A percentile compares a stretch with the other conserved stretches of the same genome.
Conservation (phyloP, 2,888 invertebrate species). For the Allygus modestus region DNA sequence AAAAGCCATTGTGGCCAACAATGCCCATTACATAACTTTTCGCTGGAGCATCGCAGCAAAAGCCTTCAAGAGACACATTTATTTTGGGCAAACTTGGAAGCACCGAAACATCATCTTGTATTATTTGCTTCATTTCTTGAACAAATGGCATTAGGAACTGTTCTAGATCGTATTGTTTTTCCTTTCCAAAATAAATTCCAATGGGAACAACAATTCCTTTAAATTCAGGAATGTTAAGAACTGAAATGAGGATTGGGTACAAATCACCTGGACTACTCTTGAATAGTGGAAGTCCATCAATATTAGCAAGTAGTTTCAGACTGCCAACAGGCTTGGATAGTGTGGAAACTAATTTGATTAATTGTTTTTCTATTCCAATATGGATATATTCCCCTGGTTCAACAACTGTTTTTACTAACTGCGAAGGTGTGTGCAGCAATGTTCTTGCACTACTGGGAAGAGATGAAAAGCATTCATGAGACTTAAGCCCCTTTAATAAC, state of each 20-base stretch:
- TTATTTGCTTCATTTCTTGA: background rate
- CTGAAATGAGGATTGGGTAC: background rate
- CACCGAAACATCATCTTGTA: background rate
- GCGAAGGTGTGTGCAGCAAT: background rate
- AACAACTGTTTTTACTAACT: background rate
- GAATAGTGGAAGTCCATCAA: constrained; percentile 35
- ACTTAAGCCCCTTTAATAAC: background rate
- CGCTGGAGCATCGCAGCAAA: constrained; percentile 66
- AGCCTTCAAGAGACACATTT: constrained; percentile 22
- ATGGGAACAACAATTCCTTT: background rate
- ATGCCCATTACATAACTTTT: constrained; percentile 63
- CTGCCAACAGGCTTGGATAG: background rate
- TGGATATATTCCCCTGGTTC: background rate
- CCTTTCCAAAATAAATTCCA: background rate
- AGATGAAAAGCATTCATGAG: background rate
- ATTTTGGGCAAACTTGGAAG: background rate
- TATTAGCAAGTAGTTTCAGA: background rate
- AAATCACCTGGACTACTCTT: constrained; percentile 7
- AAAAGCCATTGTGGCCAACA: constrained; percentile 64
- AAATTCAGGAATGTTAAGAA: background rate
- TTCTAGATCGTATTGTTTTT: background rate
- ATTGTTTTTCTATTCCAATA: background rate
- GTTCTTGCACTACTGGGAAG: background rate
- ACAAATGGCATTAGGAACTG: background rate
- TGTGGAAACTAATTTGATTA: background rate